Percentiles rank a stretch among this genome's conserved stretches.
phyloP scores from a whole-genome alignment of 2,113 vertebrate species.

The Brachirus orientalis region DNA sequence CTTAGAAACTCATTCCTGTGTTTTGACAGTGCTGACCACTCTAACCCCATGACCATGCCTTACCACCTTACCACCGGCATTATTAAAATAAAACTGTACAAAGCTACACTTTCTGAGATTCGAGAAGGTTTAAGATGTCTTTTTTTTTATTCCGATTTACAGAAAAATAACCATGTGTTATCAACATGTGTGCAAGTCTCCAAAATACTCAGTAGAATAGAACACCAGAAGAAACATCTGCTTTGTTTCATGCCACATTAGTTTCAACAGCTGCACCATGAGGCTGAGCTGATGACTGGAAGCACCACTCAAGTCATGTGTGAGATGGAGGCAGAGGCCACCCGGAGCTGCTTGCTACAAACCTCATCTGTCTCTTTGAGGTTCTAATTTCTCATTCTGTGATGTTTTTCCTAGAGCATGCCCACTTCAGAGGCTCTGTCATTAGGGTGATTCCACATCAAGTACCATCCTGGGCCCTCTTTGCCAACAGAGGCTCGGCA shows the following conservation, averaged over 20 bases:
- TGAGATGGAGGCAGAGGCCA: slow-evolving; percentile 71
- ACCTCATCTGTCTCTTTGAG: slow-evolving; percentile 58
- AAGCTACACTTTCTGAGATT: too few relatives aligned
- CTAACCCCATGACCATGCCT: too few relatives aligned
- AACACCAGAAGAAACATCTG: slow-evolving; percentile 76
- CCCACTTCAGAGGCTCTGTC: slow-evolving; percentile 63
- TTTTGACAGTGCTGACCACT: too few relatives aligned
- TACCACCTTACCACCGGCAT: too few relatives aligned
- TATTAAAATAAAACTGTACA: too few relatives aligned
- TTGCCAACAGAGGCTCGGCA: slow-evolving; percentile 44
- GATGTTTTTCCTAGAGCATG: slow-evolving; percentile 74
- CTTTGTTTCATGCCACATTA: slow-evolving; percentile 73
- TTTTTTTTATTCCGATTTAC: too few relatives aligned
- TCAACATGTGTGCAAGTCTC: slow-evolving; percentile 31
- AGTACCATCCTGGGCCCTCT: slow-evolving; percentile 47
- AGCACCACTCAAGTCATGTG: slow-evolving; percentile 74
- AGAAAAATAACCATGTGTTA: too few relatives aligned
- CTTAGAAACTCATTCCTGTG: neutral
- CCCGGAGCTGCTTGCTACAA: slow-evolving; percentile 66
- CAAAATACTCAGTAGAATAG: slow-evolving; percentile 39
- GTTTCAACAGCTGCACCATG: slow-evolving; percentile 61
- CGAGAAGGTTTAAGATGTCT: too few relatives aligned
- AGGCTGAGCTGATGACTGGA: slow-evolving; percentile 71
- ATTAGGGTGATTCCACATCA: slow-evolving; percentile 73
- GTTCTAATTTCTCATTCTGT: slow-evolving; percentile 61